A percentile compares a stretch with the other conserved stretches of the same genome.
Evolutionary conservation across 2,888 invertebrate genomes (phyloP).

Genomic region (Tiliacea aurago): DNA sequence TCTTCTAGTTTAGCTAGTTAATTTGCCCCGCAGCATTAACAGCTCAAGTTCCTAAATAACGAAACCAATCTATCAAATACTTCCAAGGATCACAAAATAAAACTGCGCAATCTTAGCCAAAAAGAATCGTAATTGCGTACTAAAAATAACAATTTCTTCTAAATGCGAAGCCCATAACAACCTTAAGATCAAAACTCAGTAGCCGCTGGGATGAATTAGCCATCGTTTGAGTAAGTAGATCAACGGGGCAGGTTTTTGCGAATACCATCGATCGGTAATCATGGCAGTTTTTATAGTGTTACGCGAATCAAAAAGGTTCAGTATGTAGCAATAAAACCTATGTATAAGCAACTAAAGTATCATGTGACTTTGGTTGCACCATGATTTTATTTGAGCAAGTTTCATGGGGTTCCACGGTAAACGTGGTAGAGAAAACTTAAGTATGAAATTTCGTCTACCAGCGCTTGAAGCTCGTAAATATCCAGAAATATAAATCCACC

Average conservation of each 20-base stretch:
- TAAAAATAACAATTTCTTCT: constrained; percentile 63
- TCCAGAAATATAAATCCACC: not conserved
- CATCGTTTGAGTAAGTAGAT: constrained; percentile 73
- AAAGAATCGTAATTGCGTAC: constrained; percentile 48
- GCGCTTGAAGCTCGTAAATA: not conserved
- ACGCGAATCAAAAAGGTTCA: constrained; percentile 39
- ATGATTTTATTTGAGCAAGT: not conserved
- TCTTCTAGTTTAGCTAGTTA: not conserved
- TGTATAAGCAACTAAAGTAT: not conserved
- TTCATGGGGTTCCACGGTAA: not conserved
- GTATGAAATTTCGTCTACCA: not conserved
- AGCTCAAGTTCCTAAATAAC: not conserved
- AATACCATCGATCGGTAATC: constrained; percentile 50
- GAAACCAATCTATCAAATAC: constrained; percentile 3
- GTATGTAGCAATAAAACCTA: constrained; percentile 20
- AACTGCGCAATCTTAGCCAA: constrained; percentile 12
- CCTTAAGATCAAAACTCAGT: constrained; percentile 57
- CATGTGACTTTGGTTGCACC: not conserved
- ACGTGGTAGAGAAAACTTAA: not conserved
- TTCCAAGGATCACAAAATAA: constrained; percentile 16
- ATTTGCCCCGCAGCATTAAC: constrained; percentile 18
- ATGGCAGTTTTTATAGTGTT: constrained; percentile 41
- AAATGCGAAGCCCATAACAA: constrained; percentile 37
- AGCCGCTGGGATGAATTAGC: constrained; percentile 66
- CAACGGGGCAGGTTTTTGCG: constrained; percentile 57